These are phyloP conservation scores for Hippocampus mohnikei DNA, from an alignment of 2,113 vertebrate genomes.

Conservation along the genomic window DNA sequence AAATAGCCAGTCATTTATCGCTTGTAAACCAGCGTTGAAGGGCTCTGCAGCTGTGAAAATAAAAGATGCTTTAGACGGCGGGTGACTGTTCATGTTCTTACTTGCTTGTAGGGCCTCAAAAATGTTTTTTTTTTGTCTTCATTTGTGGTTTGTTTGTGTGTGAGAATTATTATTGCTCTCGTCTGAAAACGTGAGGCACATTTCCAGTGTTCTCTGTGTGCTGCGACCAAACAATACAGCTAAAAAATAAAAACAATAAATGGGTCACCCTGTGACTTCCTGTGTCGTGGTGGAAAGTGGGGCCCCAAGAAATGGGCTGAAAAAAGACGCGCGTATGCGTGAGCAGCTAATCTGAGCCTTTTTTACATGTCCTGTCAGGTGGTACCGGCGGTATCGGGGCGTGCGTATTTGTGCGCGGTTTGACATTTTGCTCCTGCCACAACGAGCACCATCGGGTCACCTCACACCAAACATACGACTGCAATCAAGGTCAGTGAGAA, in stretches of 20 bases:
- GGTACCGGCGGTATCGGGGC: constrained; percentile 41
- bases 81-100: constrained; percentile 1
- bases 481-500: constrained; percentile 28
- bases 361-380: constrained; percentile 60
- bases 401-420: constrained; percentile 66
- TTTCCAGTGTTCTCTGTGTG: constrained; percentile 38
- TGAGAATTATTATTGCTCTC: constrained; percentile 4
- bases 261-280: constrained; percentile 65
- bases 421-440: constrained; percentile 69
- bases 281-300: constrained; percentile 43
- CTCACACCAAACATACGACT: constrained; percentile 36
- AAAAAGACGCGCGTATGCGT: not conserved
- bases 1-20: not conserved
- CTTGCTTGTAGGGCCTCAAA: not conserved
- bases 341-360: constrained; percentile 34
- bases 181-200: not conserved
- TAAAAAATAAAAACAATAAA: constrained; percentile 45
- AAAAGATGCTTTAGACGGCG: constrained; percentile 7
- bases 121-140: not conserved
- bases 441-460: constrained; percentile 54
- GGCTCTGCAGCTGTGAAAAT: not conserved
- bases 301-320: constrained; percentile 18
- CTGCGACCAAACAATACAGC: constrained; percentile 26
- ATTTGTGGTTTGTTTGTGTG: not conserved
- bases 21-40: not conserved